These are phyloP conservation scores for Cetoscarus ocellatus DNA, from an alignment of 2,797 vertebrate genomes.

Conservation along the genomic window DNA sequence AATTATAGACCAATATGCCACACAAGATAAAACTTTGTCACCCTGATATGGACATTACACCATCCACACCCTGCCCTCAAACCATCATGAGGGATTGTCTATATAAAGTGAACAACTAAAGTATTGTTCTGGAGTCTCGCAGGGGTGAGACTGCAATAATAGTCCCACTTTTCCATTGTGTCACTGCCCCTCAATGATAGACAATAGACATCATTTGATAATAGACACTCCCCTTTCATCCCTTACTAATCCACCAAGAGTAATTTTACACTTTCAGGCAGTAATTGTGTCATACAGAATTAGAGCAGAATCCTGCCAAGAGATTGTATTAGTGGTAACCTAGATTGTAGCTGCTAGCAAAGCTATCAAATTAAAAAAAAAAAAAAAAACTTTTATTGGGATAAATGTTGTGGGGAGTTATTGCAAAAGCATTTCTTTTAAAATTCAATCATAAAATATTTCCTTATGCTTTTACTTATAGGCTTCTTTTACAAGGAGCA, in stretches of 20 bases:
- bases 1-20: conserved; percentile 28
- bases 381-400: too few relatives aligned
- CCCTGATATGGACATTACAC: conserved; percentile 26
- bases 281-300: conserved; percentile 12
- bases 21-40: conserved; percentile 33
- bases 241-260: conserved; percentile 21
- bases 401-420: too few relatives aligned
- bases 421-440: too few relatives aligned
- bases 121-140: conserved; percentile 61
- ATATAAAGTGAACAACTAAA: conserved; percentile 60
- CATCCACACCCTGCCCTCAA: conserved; percentile 40
- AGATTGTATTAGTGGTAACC: too few relatives aligned
- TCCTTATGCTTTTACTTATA: too few relatives aligned
- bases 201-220: conserved; percentile 55
- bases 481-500: too few relatives aligned
- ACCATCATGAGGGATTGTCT: conserved; percentile 38
- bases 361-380: too few relatives aligned
- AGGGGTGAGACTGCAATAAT: conserved; percentile 40
- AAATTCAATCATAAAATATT: too few relatives aligned
- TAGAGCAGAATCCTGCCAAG: conserved; percentile 3
- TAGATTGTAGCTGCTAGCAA: too few relatives aligned
- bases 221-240: conserved; percentile 26
- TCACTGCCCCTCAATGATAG: conserved; percentile 64
- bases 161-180: conserved; percentile 67
- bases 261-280: conserved; percentile 14